Evolutionary conservation across 2,888 invertebrate species (phyloP).

Genomic region (Synergus laeviventris): DNA sequence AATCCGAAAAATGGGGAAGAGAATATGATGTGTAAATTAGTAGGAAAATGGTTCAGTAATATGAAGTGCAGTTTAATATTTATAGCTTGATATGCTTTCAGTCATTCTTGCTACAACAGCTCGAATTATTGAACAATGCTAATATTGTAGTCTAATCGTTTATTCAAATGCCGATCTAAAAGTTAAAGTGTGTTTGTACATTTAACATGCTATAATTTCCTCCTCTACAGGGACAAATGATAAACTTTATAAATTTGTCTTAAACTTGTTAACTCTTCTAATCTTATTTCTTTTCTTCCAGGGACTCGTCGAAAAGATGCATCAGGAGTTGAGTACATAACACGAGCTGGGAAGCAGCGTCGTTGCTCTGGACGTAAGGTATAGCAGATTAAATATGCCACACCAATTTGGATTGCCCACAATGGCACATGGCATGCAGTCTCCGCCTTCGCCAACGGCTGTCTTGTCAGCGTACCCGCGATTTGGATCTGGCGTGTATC

Average conservation of each 20-base stretch:
- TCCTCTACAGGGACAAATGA: no score
- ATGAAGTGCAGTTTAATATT: not conserved
- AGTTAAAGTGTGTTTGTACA: not conserved
- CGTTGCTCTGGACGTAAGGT: not conserved
- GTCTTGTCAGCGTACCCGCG: slow-evolving; percentile 79
- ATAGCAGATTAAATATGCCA: slow-evolving; percentile 81
- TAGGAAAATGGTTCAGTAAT: not conserved
- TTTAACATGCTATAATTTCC: not conserved
- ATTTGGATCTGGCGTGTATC: slow-evolving; percentile 81
- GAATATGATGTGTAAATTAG: not conserved
- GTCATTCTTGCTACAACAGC: not conserved
- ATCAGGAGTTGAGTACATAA: not conserved
- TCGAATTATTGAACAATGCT: not conserved
- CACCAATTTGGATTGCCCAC: slow-evolving; percentile 88
- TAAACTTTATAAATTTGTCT: no score
- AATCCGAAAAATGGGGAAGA: not conserved
- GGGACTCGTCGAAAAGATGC: slow-evolving; percentile 1
- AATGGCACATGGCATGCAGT: slow-evolving; percentile 85
- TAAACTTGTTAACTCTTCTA: not conserved
- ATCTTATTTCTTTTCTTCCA: not conserved
- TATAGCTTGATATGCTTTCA: not conserved
- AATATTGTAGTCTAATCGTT: not conserved
- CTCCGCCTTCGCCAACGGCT: slow-evolving; percentile 84
- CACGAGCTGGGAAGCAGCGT: not conserved
- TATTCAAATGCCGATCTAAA: not conserved